Evolutionary conservation across 2,113 vertebrate species (phyloP).

Genomic region (Ceuthmochares aereus): DNA sequence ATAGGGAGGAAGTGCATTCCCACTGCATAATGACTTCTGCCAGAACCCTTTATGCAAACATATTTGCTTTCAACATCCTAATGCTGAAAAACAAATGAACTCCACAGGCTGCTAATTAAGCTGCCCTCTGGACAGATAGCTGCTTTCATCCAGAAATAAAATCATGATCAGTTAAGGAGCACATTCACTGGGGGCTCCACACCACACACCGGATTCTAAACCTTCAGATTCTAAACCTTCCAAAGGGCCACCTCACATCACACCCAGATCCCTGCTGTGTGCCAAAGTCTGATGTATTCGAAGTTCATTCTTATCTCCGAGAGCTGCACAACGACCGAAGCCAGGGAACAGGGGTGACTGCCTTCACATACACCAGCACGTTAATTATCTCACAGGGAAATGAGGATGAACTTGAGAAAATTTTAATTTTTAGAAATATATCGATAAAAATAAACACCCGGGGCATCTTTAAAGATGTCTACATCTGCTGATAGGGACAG

Average conservation of each 20-base stretch:
- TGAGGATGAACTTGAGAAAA: background rate
- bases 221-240: background rate
- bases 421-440: background rate
- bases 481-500: background rate
- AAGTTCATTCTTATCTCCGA: background rate
- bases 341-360: background rate
- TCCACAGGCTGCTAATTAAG: background rate
- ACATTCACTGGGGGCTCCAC: background rate
- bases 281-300: accelerated
- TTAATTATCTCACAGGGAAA: background rate
- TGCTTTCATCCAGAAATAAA: background rate
- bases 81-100: background rate
- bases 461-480: background rate
- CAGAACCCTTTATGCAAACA: background rate
- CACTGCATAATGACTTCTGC: background rate
- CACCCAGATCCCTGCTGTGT: background rate
- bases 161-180: background rate
- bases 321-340: background rate
- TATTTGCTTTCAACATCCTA: background rate
- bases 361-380: background rate
- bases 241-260: too few relatives aligned
- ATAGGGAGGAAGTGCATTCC: background rate
- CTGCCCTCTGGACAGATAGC: background rate
- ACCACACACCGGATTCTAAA: background rate
- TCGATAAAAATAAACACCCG: background rate